Evolutionary conservation across 2,113 vertebrate genomes (phyloP), one percentile per base, ranked within the genome.

Genomic region (Phylloscopus trochilus): DNA sequence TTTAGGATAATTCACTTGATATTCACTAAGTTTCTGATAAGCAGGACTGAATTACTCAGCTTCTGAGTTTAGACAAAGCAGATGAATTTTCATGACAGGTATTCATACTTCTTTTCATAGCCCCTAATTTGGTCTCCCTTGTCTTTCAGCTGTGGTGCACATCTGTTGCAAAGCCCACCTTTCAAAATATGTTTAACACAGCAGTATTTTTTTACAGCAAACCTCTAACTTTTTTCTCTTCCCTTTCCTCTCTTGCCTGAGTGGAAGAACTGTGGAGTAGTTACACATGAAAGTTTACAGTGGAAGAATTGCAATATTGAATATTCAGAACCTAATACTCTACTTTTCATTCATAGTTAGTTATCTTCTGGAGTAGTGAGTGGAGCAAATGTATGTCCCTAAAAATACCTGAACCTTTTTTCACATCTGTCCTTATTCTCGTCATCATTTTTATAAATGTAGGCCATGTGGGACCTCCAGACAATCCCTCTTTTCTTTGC

Each of bases 401-500:
- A 87, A 95, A 95, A 93, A 77, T 70, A 88, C 27, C 26, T 79
- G 52, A 49, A 72, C 8, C 3, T 59, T 93, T 80, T 90, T 81
- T 70, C 72, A 70, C 13, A 12, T 74, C 43, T 93, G 79, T 43
- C 72, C 85, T 83, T 31, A 66, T 78, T 95, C 91, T 91, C 10
- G 0, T 86, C 82, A 80, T 70, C 7, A 49, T 93, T 94, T 93
- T 92, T 95, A 90, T 46, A 92, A 77, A 87, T 66, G 68, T 81
- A 93, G 76, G 66, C 28, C 64, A 68, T 56, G 16, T 24, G n/a
- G 53, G 49, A 37, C 49, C 44, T 86, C 60, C 85, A 93, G 80
- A 95, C n/a, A 81, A 75, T 86, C 68, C n/a, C 37, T 86, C 30
- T 81, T 93, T 70, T 60, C 73, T 92, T 93, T 83, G 20, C 49